Evolutionary conservation across 2,888 invertebrate genomes (phyloP), one percentile per base, ranked within the genome.

Genomic region (Dynastes grantii): DNA sequence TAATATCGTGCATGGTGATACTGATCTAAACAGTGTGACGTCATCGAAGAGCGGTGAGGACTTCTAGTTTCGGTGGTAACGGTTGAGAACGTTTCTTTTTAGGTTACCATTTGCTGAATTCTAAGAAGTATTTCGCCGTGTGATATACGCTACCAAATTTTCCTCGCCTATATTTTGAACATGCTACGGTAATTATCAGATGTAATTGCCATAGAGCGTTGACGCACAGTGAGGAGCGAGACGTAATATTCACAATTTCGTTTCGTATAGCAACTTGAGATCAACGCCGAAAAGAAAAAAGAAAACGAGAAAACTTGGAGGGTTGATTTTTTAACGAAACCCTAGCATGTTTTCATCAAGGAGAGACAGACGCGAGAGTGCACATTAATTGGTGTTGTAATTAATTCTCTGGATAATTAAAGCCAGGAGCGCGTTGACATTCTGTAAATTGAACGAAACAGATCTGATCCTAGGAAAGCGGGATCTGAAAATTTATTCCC

Each of bases 331-430:
- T n/a, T n/a, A n/a, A n/a, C n/a, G n/a, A n/a, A n/a, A n/a, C n/a
- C n/a, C n/a, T n/a, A 73, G 53, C 71, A 71, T 55, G 55, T 71
- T 71, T 71, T 29, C 55, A 71, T 61, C 58, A 37, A 53, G 63
- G 37, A 32, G 27, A 45, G 65, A 29, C 29, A 73, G 55, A 51
- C 53, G 68, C 22, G 67, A 32, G 65, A 75, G 76, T 70, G 68
- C 76, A 70, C 78, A 81, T 81, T 81, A 81, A 81, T 81, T 78
- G 79, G 78, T 80, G 77, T 64, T 78, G 78, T 82, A 81, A 82
- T 82, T 82, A 82, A 81, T 81, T 80, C 80, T 71, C 76, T 55
- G 80, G 80, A 82, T 82, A 81, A 82, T 82, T 82, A 82, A 81
- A 82, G 81, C 78, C 76, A 45, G 76, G 78, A 76, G 76, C 79